Evolutionary conservation across 1,140 invertebrate species (phyloP), one percentile per base, ranked within the genome.

Genomic region (Drosophila bifasciata): DNA sequence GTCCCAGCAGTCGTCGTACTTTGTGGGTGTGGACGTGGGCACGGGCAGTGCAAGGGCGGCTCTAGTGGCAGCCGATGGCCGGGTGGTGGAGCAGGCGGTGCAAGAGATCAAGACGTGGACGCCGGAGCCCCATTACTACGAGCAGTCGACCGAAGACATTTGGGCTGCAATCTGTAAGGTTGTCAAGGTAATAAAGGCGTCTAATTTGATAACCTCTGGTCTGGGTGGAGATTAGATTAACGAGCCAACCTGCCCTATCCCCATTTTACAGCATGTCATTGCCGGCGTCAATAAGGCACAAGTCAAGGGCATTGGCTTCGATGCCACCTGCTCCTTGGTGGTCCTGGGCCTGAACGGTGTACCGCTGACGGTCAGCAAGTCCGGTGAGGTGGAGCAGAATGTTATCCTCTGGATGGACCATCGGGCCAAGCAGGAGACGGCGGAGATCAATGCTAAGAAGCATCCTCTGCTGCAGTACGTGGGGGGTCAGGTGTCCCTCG

Each of bases 321-420:
- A 98, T 94, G 98, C 98, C 15, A 99, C 98, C 36, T 99, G 98
- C 91, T 99, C 98, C 11, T 90, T 99, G 43, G 98, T 98, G 5
- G 95, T 95, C 17, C 70, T 99, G 16, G 96, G 96, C 78, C 91
- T 93, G 76, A 92, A 95, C 71, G 94, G 94, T 17, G 92, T 94
- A 46, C 96, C 97, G 3, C 79, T 98, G 6, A 94, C 95, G 16
- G 94, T 98, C 0, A 97, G 95, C 92, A 93, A 93, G 45, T 93
- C 94, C 79, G 95, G 95, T 93, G 93, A 92, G 40, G 88, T 94
- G 84, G 92, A 89, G 9, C 95, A 96, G 91, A 98, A 99, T 92
- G 93, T 99, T 21, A 97, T 99, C 32, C 94, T 99, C 92, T 99
- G 98, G 98, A 96, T 99, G 97, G 98, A 99, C 91, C 98, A 99